A percentile compares a stretch with the other conserved stretches of the same genome.
phyloP scores from a whole-genome alignment of 1,140 invertebrate species.

The Zaprionus taronus region DNA sequence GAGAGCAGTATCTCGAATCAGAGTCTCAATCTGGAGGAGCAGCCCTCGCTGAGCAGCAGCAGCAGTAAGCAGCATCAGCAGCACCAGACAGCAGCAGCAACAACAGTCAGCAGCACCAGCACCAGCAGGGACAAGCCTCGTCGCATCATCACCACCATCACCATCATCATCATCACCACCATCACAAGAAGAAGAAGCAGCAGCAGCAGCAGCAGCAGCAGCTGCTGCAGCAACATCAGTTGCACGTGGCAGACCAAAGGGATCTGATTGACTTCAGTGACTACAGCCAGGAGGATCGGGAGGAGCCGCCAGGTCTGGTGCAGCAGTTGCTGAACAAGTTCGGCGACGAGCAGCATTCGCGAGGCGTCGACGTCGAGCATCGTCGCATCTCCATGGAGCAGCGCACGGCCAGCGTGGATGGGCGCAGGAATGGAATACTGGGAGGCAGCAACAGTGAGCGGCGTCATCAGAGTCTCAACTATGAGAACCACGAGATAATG shows the following conservation, averaged over 20 bases:
- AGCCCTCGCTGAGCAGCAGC: conserved; percentile 30
- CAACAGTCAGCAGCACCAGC: conserved; percentile 11
- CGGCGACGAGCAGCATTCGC: conserved; percentile 43
- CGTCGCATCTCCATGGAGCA: conserved; percentile 76
- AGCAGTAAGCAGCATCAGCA: conserved; percentile 42
- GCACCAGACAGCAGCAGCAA: background rate
- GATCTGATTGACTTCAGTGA: conserved; percentile 82
- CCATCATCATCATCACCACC: conserved; percentile 59
- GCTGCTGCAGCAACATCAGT: conserved; percentile 19
- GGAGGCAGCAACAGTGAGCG: conserved; percentile 55
- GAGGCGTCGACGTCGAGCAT: conserved; percentile 73
- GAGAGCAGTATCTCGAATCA: conserved; percentile 84
- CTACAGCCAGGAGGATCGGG: conserved; percentile 68
- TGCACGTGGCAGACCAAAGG: conserved; percentile 28
- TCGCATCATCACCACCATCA: conserved; percentile 52
- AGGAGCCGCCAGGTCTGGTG: conserved; percentile 48
- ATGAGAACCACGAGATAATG: conserved; percentile 84
- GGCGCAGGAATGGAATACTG: conserved; percentile 78
- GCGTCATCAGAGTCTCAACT: conserved; percentile 79
- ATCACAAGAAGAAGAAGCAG: conserved; percentile 68
- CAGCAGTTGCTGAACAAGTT: conserved; percentile 64
- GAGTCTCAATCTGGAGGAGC: conserved; percentile 76
- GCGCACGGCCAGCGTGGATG: conserved; percentile 72
- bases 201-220: conserved; percentile 32
- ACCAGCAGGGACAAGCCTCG: conserved; percentile 40